Evolutionary conservation across 2,113 vertebrate species (phyloP).

Genomic region (Lepisosteus osseus): DNA sequence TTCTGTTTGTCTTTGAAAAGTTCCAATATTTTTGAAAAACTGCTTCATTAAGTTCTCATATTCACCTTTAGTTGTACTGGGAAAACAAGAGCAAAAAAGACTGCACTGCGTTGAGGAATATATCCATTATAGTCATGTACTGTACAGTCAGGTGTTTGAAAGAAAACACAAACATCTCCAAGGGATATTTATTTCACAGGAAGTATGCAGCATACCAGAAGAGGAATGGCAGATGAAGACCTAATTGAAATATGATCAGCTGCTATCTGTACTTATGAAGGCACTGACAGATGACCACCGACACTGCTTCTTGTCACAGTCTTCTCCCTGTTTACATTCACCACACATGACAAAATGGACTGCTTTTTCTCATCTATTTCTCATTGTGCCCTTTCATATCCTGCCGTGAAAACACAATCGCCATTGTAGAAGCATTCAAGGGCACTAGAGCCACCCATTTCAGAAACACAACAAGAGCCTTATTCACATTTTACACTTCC

Average conservation of each 20-base stretch:
- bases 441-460: background rate
- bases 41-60: no score
- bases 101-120: no score
- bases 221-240: background rate
- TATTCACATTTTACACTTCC: slow-evolving; percentile 5
- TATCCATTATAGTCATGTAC: no score
- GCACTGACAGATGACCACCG: background rate
- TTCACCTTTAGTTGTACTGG: no score
- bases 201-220: background rate
- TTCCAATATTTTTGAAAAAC: no score
- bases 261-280: background rate
- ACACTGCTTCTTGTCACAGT: background rate
- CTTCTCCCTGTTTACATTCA: slow-evolving; percentile 14
- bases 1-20: no score
- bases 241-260: slow-evolving; percentile 2
- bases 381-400: slow-evolving; percentile 1
- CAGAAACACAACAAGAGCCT: slow-evolving; percentile 36
- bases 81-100: no score
- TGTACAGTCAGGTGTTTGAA: background rate
- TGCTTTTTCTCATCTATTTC: background rate
- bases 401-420: background rate
- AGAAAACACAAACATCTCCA: background rate
- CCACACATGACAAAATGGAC: background rate
- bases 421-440: background rate
- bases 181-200: background rate